Conservation (phyloP, 2,113 vertebrate species). For the Hippocampus zosterae region DNA sequence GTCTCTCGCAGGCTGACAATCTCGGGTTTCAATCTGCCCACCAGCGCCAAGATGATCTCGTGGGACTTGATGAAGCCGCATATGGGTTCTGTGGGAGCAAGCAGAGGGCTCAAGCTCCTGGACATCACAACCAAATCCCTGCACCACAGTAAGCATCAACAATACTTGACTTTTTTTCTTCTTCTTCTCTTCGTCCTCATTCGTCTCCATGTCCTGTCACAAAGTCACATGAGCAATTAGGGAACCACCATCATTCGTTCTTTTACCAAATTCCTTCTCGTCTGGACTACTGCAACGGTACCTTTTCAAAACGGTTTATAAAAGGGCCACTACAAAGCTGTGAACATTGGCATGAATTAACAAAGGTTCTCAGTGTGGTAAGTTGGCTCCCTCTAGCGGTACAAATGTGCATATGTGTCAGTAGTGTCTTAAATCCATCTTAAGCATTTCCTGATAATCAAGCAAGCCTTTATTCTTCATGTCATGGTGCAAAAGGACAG, state of each 20-base stretch:
- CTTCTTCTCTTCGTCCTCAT: constrained; percentile 77
- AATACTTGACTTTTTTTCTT: constrained; percentile 64
- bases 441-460: too few relatives aligned
- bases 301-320: too few relatives aligned
- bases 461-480: too few relatives aligned
- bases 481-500: too few relatives aligned
- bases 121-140: neutral
- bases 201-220: constrained; percentile 85
- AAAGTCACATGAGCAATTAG: neutral
- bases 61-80: constrained; percentile 84
- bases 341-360: too few relatives aligned
- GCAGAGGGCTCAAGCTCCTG: neutral
- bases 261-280: too few relatives aligned
- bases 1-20: constrained; percentile 79
- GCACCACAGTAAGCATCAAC: neutral
- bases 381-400: too few relatives aligned
- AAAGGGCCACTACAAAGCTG: too few relatives aligned
- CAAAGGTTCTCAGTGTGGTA: too few relatives aligned
- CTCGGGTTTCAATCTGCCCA: constrained; percentile 80
- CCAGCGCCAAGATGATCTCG: constrained; percentile 70
- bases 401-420: too few relatives aligned
- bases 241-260: too few relatives aligned
- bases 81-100: constrained; percentile 71
- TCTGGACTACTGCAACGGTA: neutral
- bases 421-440: too few relatives aligned